Conservation (phyloP, 2,888 invertebrate species). For the Taenaris catops region DNA sequence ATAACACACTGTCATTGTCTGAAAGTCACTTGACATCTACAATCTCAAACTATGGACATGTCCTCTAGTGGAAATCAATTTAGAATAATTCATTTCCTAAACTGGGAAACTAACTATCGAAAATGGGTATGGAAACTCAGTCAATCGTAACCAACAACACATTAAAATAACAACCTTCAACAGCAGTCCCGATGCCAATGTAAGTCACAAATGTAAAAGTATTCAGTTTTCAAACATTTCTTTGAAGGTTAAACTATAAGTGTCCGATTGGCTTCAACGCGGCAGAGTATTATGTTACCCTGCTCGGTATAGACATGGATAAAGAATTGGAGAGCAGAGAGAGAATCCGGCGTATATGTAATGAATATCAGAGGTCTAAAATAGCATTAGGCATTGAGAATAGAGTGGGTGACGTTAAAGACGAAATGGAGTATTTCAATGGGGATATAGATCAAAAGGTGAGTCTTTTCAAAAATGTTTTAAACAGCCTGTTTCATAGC, state of each 20-base stretch:
- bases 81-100: too few relatives aligned
- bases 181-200: too few relatives aligned
- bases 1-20: too few relatives aligned
- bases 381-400: constrained; percentile 54
- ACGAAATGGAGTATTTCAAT: constrained; percentile 64
- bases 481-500: too few relatives aligned
- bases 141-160: too few relatives aligned
- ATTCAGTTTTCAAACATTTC: constrained; percentile 1
- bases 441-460: constrained; percentile 56
- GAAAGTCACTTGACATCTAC: too few relatives aligned
- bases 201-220: too few relatives aligned
- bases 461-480: constrained; percentile 3
- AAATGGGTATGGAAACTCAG: too few relatives aligned
- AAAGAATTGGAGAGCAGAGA: constrained; percentile 61
- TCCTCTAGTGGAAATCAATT: too few relatives aligned
- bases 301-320: constrained; percentile 66
- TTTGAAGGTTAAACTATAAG: constrained; percentile 78
- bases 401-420: constrained; percentile 55
- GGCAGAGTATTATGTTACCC: constrained; percentile 90
- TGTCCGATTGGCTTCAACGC: constrained; percentile 90
- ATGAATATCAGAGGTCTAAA: constrained; percentile 74
- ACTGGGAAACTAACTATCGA: too few relatives aligned
- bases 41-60: too few relatives aligned
- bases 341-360: constrained; percentile 73
- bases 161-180: too few relatives aligned